Percentiles rank a stretch among this genome's conserved stretches.
Evolutionary conservation across 2,797 vertebrate genomes (phyloP).

Genomic region (Scleropages formosus): DNA sequence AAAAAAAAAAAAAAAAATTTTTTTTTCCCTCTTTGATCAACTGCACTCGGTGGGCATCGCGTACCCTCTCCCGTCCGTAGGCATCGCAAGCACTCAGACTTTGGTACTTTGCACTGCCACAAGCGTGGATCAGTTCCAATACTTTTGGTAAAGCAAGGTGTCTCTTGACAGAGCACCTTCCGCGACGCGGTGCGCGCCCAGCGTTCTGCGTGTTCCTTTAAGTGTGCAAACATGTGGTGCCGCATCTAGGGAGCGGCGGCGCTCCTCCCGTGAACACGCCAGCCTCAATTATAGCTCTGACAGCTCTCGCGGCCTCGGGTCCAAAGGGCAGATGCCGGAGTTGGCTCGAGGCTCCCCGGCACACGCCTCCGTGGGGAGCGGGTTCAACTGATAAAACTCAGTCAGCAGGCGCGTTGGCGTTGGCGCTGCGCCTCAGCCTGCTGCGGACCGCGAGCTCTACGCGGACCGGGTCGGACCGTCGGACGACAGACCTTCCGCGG

Average conservation of each 20-base stretch:
- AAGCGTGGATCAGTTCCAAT: conserved; percentile 1
- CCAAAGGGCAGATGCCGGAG: conserved; percentile 27
- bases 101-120: background rate
- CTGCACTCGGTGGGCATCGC: conserved; percentile 46
- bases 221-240: conserved; percentile 25
- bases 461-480: background rate
- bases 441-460: too few species aligned
- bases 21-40: conserved; percentile 31
- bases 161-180: background rate
- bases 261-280: conserved; percentile 31
- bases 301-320: conserved; percentile 32
- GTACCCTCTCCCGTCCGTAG: conserved; percentile 38
- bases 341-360: background rate
- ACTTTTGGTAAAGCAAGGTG: background rate
- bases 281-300: background rate
- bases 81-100: background rate
- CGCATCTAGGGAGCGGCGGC: conserved; percentile 25
- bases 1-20: too few species aligned
- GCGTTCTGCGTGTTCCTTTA: conserved; percentile 28
- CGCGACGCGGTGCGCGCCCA: conserved; percentile 2
- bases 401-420: background rate
- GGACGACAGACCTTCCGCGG: background rate
- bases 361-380: background rate
- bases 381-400: conserved; percentile 48
- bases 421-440: background rate